These are phyloP conservation scores for Euborellia annulipes DNA, from an alignment of 1,140 invertebrate genomes.

Conservation along the genomic window DNA sequence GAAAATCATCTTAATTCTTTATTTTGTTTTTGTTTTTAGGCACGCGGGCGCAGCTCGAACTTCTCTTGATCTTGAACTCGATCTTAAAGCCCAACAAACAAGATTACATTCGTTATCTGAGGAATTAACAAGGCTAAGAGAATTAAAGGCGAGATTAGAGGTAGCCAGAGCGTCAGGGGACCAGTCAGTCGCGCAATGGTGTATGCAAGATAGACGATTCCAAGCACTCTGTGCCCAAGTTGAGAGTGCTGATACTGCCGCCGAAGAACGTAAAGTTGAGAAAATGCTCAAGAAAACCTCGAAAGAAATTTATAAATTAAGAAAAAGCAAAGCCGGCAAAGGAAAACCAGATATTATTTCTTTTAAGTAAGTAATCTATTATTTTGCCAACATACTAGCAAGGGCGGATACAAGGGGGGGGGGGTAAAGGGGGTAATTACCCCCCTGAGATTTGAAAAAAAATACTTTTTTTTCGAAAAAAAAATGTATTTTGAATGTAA, in stretches of 20 bases:
- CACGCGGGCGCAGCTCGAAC: constrained; percentile 44
- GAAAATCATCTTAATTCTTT: no score
- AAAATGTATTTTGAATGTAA: neutral
- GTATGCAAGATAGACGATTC: constrained; percentile 72
- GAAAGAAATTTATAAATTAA: constrained; percentile 75
- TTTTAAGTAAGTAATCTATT: constrained; percentile 73
- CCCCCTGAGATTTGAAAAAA: neutral
- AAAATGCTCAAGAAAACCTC: constrained; percentile 72
- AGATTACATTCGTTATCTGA: constrained; percentile 63
- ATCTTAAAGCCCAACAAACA: constrained; percentile 76
- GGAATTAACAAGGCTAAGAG: constrained; percentile 63
- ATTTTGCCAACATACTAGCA: no score
- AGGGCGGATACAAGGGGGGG: no score
- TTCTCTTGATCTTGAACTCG: constrained; percentile 80
- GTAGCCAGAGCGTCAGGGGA: constrained; percentile 58
- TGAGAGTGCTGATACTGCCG: constrained; percentile 5
- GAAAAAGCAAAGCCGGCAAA: constrained; percentile 73
- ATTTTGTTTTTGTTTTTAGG: no score
- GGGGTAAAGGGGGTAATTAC: no score
- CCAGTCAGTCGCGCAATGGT: constrained; percentile 61
- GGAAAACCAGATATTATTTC: constrained; percentile 80
- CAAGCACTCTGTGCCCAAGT: constrained; percentile 51
- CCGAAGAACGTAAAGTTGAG: constrained; percentile 60
- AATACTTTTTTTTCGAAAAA: neutral
- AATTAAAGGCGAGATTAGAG: constrained; percentile 47